These are phyloP conservation scores for Anorthoa munda DNA, from an alignment of 2,888 invertebrate species.

Conservation along the genomic window DNA sequence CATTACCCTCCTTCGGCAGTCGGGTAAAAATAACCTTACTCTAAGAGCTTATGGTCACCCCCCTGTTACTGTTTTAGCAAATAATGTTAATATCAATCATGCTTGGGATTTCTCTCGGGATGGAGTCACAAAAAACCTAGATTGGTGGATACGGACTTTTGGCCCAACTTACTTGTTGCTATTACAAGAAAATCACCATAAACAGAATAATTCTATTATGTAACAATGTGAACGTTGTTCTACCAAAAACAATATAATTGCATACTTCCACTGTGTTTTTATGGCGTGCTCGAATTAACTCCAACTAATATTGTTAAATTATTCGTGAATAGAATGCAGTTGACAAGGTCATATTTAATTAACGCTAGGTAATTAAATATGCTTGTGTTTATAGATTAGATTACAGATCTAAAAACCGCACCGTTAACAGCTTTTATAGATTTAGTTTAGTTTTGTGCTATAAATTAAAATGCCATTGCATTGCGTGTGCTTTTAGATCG, in stretches of 20 bases:
- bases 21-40: too few species aligned
- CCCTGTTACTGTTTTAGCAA: not conserved
- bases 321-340: constrained; percentile 49
- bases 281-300: constrained; percentile 37
- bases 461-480: constrained; percentile 31
- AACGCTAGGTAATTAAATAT: constrained; percentile 34
- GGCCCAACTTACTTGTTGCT: not conserved
- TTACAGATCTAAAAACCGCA: constrained; percentile 31
- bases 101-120: not conserved
- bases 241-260: constrained; percentile 48
- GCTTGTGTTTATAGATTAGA: constrained; percentile 43
- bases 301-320: constrained; percentile 23
- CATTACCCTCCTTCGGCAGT: too few species aligned
- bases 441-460: constrained; percentile 1
- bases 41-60: too few species aligned
- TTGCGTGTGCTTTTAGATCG: constrained; percentile 29
- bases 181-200: constrained; percentile 11
- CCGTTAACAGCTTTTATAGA: constrained; percentile 21
- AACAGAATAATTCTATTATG: constrained; percentile 34
- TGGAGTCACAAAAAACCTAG: not conserved
- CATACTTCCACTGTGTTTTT: constrained; percentile 35
- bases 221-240: constrained; percentile 30
- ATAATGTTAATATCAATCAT: not conserved
- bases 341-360: constrained; percentile 55
- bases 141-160: not conserved